Percentiles rank a stretch among this genome's conserved stretches.
These are phyloP conservation scores for Diadophis punctatus DNA, from an alignment of 2,113 vertebrate genomes.

Conservation along the genomic window DNA sequence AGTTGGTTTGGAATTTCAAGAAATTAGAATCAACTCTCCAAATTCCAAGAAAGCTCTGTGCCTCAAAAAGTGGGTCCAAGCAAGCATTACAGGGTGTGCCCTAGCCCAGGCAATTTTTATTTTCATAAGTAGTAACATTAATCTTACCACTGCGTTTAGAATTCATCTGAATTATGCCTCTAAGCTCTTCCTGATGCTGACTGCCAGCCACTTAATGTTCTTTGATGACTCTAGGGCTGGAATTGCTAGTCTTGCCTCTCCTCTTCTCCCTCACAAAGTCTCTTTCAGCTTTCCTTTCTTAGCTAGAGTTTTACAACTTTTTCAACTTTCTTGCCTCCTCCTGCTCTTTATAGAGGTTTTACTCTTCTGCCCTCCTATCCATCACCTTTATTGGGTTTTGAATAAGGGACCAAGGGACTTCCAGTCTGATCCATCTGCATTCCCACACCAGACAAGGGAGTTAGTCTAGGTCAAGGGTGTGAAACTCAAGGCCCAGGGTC, in stretches of 20 bases:
- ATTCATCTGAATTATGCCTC: neutral
- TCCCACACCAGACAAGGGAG: neutral
- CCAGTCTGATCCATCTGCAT: neutral
- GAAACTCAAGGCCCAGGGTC: too few relatives aligned
- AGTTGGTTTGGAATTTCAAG: too few relatives aligned
- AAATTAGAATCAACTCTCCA: neutral
- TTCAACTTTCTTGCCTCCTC: neutral
- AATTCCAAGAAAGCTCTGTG: neutral
- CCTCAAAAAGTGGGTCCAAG: neutral
- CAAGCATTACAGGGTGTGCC: neutral
- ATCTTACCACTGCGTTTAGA: neutral
- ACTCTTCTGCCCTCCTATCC: too few relatives aligned
- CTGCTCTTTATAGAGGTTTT: neutral
- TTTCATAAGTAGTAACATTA: neutral
- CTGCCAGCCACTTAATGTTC: neutral
- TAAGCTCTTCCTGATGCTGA: neutral
- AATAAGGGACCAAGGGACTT: neutral
- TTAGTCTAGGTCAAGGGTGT: too few relatives aligned
- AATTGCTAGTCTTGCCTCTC: neutral
- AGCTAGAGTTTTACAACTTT: neutral
- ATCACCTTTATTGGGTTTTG: neutral
- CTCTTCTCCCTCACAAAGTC: too few relatives aligned
- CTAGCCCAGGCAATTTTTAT: neutral
- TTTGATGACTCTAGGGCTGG: neutral
- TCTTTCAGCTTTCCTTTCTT: neutral